These are phyloP conservation scores for Petrolisthes cinctipes DNA, from an alignment of 2,888 invertebrate genomes.

Conservation along the genomic window DNA sequence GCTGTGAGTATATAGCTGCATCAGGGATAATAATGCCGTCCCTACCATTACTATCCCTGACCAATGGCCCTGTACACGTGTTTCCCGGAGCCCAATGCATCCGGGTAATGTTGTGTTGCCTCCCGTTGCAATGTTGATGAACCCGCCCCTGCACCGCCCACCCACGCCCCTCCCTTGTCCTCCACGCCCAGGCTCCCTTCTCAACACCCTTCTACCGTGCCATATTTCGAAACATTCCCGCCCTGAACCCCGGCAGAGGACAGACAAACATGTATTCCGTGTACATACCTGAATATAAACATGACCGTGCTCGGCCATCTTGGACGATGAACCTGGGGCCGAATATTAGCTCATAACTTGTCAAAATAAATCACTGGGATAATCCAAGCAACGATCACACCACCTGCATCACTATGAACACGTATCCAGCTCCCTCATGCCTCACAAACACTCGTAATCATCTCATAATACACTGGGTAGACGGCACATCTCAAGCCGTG, in stretches of 20 bases:
- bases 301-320: slow-evolving; percentile 53
- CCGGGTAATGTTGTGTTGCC: slow-evolving; percentile 22
- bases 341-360: slow-evolving; percentile 53
- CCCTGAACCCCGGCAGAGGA: background rate
- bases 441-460: slow-evolving; percentile 38
- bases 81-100: background rate
- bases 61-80: background rate
- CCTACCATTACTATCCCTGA: background rate
- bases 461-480: slow-evolving; percentile 30
- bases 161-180: background rate
- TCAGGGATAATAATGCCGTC: background rate
- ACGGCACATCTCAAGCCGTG: slow-evolving; percentile 38
- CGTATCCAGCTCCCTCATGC: slow-evolving; percentile 26
- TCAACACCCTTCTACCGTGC: background rate
- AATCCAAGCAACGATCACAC: slow-evolving; percentile 23
- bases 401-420: slow-evolving; percentile 36
- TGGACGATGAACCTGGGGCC: slow-evolving; percentile 38
- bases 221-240: background rate
- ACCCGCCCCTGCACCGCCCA: slow-evolving; percentile 30
- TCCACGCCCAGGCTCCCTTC: background rate
- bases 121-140: slow-evolving; percentile 23
- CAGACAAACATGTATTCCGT: slow-evolving; percentile 8
- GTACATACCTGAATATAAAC: slow-evolving; percentile 36
- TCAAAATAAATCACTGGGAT: slow-evolving; percentile 31
- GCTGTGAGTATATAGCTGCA: background rate